phyloP scores from a whole-genome alignment of 2,113 vertebrate species.

The Connochaetes taurinus region DNA sequence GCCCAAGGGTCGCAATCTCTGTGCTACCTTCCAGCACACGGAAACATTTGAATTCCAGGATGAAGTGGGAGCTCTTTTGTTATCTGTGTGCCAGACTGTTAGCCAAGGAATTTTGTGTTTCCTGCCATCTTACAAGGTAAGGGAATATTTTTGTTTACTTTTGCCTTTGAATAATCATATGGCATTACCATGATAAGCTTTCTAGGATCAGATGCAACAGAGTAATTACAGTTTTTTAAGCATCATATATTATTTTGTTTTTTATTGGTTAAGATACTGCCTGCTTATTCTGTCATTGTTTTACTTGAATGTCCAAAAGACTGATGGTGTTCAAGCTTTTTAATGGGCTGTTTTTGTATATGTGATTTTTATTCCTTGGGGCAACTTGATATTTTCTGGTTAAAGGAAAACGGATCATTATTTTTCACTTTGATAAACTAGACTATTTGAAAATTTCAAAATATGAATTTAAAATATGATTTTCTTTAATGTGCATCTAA shows the following conservation, averaged over 20 bases:
- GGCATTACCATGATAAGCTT: not conserved
- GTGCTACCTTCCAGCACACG: slow-evolving; percentile 92
- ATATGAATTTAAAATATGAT: not conserved
- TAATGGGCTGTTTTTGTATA: not conserved
- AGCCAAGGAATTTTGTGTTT: slow-evolving; percentile 93
- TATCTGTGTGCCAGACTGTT: slow-evolving; percentile 88
- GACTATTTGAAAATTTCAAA: not conserved
- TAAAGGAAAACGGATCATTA: not conserved
- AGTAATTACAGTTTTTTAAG: not conserved
- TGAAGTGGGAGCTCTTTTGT: slow-evolving; percentile 90
- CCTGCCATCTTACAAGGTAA: slow-evolving; percentile 97
- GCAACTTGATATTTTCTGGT: not conserved
- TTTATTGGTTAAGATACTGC: not conserved
- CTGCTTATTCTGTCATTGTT: not conserved
- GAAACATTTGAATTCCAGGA: slow-evolving; percentile 97
- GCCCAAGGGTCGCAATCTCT: slow-evolving; percentile 88
- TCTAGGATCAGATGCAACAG: not conserved
- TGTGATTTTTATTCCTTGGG: slow-evolving; percentile 2
- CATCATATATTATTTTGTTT: slow-evolving; percentile 10
- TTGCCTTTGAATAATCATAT: not conserved
- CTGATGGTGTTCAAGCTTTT: not conserved
- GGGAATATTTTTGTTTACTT: not conserved
- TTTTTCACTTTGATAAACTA: slow-evolving; percentile 15
- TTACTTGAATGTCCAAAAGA: slow-evolving; percentile 3
- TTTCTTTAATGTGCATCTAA: not conserved